These are phyloP conservation scores for Macrobrachium rosenbergii DNA, from an alignment of 1,140 invertebrate species.

Conservation along the genomic window DNA sequence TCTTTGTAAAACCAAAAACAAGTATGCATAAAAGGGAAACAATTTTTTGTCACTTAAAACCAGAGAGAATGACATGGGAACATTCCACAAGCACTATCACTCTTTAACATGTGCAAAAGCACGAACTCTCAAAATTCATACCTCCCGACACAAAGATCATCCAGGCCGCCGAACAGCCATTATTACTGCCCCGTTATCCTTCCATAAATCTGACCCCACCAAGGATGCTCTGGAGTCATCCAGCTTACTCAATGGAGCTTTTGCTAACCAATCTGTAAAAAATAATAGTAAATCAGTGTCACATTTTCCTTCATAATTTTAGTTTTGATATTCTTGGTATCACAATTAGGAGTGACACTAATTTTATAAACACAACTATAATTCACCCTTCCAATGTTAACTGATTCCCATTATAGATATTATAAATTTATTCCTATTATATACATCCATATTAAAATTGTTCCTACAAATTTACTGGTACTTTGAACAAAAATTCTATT, in stretches of 20 bases:
- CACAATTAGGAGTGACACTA: no score
- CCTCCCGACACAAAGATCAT: slow-evolving; percentile 64
- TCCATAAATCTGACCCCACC: slow-evolving; percentile 51
- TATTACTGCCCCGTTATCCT: slow-evolving; percentile 60
- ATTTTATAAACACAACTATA: no score
- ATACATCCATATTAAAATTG: no score
- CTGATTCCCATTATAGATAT: no score
- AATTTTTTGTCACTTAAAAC: no score
- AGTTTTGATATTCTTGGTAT: no score
- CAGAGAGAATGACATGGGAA: no score
- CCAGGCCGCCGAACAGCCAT: slow-evolving; percentile 65
- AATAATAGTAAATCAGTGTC: background rate
- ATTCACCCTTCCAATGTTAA: no score
- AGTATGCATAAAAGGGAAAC: background rate
- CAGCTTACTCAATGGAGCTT: slow-evolving; percentile 42
- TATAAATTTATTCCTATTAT: no score
- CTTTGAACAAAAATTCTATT: no score
- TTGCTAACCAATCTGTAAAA: slow-evolving; percentile 44
- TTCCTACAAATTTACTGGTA: no score
- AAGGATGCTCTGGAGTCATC: background rate
- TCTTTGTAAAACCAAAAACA: background rate
- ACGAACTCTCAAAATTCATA: background rate
- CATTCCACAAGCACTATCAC: background rate
- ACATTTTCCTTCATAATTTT: background rate
- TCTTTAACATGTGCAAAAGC: background rate